These are phyloP conservation scores for Thaumetopoea pityocampa DNA, from an alignment of 1,140 invertebrate genomes.

Conservation along the genomic window DNA sequence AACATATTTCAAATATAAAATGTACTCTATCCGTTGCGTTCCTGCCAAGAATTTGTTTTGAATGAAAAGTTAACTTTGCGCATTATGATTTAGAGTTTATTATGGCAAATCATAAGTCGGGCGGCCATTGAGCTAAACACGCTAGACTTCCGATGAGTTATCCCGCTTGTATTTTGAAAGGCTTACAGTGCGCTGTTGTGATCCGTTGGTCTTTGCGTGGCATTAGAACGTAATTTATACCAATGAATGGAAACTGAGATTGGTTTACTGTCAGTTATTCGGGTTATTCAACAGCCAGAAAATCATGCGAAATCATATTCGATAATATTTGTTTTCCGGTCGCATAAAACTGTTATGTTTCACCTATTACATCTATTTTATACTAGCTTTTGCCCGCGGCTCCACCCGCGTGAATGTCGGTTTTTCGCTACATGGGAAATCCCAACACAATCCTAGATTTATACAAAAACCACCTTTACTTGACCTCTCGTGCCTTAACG, in stretches of 20 bases:
- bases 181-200: constrained; percentile 47
- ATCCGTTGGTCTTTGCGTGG: constrained; percentile 38
- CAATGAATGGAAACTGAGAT: constrained; percentile 34
- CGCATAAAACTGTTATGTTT: neutral
- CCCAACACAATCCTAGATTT: too few relatives aligned
- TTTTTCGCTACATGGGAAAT: too few relatives aligned
- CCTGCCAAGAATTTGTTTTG: constrained; percentile 31
- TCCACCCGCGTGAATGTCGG: too few relatives aligned
- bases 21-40: constrained; percentile 18
- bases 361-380: neutral
- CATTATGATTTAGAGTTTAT: constrained; percentile 25
- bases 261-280: constrained; percentile 23
- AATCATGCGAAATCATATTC: constrained; percentile 9
- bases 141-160: constrained; percentile 39
- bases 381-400: too few relatives aligned
- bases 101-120: constrained; percentile 23
- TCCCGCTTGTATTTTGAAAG: constrained; percentile 56
- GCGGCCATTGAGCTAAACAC: constrained; percentile 21
- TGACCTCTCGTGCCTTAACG: too few relatives aligned
- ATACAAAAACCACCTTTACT: too few relatives aligned
- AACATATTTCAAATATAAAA: constrained; percentile 25
- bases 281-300: constrained; percentile 22
- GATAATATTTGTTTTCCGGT: constrained; percentile 15
- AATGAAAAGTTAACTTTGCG: constrained; percentile 23
- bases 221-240: constrained; percentile 46